Evolutionary conservation across 2,113 vertebrate genomes (phyloP), one percentile per base, ranked within the genome.

Genomic region (Plectropomus leopardus): DNA sequence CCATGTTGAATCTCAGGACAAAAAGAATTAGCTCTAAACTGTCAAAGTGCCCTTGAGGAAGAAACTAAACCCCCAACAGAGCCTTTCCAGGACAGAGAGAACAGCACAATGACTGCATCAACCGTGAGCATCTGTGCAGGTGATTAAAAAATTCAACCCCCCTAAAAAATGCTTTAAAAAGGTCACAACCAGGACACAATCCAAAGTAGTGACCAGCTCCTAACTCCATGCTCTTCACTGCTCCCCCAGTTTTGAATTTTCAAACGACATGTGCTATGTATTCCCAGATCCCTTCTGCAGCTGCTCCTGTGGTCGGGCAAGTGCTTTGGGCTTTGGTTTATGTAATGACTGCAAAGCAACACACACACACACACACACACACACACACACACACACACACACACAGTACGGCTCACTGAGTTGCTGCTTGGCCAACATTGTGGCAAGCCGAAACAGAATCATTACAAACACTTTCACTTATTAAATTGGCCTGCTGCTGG

Each of bases 311-410:
- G 78, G 83, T 88, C 61, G 57, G 83, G 83, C 69, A 72, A 87
- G 75, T 59, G 91, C 88, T 89, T 16, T 84, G 80, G 90, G 90
- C 86, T 89, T 84, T 73, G 83, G 84, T 91, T 93, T 92, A 93
- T 89, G 87, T 87, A 93, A 92, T 83, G 87, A 88, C 90, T 89
- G 89, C 83, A 90, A 85, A 91, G 84, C 86, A 88, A 77, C 67
- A 75, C 84, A 72, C 80, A 88, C 67, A 81, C 40, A 69, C 32
- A 83, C 75, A 64, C 66, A 65, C 58, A 74, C 32, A 65, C 34
- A 74, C 50, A 48, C 65, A 47, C 40, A 75, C 21, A 58, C 54
- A 64, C 70, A 57, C 40, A 42, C 55, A 58, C 28, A 40, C 63
- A 28, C 66, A 48, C 44, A 32, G 58, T 42, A 81, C 51, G 40